phyloP scores from a whole-genome alignment of 2,113 vertebrate genomes.

The Ammodytes marinus region DNA sequence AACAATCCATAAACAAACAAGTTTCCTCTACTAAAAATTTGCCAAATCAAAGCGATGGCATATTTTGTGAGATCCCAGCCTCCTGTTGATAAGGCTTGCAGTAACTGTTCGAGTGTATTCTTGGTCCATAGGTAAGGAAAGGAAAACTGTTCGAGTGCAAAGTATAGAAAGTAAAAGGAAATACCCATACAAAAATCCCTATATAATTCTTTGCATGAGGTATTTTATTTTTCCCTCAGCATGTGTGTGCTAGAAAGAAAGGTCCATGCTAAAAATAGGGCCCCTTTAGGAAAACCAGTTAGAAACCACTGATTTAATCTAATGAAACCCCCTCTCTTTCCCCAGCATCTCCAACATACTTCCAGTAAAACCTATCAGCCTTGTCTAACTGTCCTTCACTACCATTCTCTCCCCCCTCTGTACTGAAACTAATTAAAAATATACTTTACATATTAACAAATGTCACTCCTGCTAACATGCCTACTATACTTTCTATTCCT shows the following conservation, averaged over 20 bases:
- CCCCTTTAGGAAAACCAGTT: slow-evolving; percentile 1
- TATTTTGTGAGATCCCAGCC: neutral
- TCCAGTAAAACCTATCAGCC: slow-evolving; percentile 44
- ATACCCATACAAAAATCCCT: neutral
- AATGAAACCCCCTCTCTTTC: slow-evolving; percentile 31
- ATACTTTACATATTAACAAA: slow-evolving; percentile 38
- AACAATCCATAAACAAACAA: slow-evolving; percentile 27
- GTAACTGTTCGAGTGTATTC: neutral
- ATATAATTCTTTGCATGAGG: neutral
- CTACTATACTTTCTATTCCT: neutral
- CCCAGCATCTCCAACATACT: neutral
- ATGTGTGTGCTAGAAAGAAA: neutral
- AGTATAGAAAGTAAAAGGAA: neutral
- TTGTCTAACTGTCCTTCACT: neutral
- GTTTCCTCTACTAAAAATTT: neutral
- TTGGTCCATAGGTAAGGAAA: no score
- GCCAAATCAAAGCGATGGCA: slow-evolving; percentile 3
- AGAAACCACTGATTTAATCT: slow-evolving; percentile 20
- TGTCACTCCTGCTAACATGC: slow-evolving; percentile 34
- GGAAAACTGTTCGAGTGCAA: no score
- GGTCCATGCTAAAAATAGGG: neutral
- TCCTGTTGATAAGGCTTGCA: neutral
- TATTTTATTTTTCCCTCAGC: slow-evolving; percentile 3
- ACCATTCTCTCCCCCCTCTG: neutral
- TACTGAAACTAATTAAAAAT: slow-evolving; percentile 30